Evolutionary conservation across 2,797 vertebrate genomes (phyloP).

Genomic region (Arrhamphus sclerolepis): DNA sequence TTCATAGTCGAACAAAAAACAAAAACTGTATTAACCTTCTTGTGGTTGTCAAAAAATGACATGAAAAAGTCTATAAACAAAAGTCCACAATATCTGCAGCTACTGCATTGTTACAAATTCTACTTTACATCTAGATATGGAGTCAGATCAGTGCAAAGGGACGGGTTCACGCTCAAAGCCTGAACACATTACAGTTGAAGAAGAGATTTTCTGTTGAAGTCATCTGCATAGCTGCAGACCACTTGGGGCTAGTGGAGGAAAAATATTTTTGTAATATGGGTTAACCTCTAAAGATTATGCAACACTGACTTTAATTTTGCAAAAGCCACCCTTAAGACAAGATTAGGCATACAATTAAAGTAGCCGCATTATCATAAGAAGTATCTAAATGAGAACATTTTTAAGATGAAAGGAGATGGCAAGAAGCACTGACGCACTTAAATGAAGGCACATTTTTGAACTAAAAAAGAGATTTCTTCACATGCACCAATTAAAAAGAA

Average conservation of each 20-base stretch:
- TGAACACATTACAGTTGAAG: background rate
- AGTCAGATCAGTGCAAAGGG: background rate
- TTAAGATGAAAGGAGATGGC: constrained; percentile 38
- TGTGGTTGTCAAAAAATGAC: no score
- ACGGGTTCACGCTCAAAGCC: background rate
- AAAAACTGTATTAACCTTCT: no score
- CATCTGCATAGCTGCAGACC: constrained; percentile 27
- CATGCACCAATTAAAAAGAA: constrained; percentile 1
- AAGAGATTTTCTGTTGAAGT: constrained; percentile 17
- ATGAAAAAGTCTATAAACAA: no score
- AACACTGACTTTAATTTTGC: constrained; percentile 42
- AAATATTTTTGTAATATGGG: constrained; percentile 8
- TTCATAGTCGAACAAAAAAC: no score
- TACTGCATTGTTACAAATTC: background rate
- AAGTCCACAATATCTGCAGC: no score
- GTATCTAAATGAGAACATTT: constrained; percentile 58
- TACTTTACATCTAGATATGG: background rate
- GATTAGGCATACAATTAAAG: constrained; percentile 56
- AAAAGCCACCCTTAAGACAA: constrained; percentile 49
- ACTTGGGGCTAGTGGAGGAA: constrained; percentile 20
- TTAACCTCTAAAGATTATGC: constrained; percentile 51
- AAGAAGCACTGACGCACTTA: constrained; percentile 13
- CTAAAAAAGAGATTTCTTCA: constrained; percentile 14
- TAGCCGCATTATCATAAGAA: constrained; percentile 43
- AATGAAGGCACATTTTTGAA: constrained; percentile 29